These are phyloP conservation scores for Eutrigla gurnardus DNA, from an alignment of 2,797 vertebrate species.

Conservation along the genomic window DNA sequence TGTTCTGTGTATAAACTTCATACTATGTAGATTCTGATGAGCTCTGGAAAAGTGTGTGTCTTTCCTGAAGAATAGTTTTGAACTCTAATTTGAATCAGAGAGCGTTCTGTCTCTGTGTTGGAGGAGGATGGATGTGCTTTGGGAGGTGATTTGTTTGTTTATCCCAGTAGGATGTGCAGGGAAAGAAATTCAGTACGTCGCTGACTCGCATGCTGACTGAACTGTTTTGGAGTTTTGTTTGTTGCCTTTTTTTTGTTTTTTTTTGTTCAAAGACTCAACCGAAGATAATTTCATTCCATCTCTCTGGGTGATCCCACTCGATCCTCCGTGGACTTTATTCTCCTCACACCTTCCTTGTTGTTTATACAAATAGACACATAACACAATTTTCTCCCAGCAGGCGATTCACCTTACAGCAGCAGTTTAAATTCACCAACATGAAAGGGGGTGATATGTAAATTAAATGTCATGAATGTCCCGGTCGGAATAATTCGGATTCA, in stretches of 20 bases:
- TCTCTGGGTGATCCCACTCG: slow-evolving; percentile 7
- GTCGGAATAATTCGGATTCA: too few species aligned
- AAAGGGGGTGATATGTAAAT: too few species aligned
- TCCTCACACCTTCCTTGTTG: slow-evolving; percentile 19
- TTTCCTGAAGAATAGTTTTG: too few species aligned
- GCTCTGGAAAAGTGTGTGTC: too few species aligned
- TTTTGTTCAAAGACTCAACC: background rate
- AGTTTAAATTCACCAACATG: background rate
- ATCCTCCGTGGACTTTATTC: background rate
- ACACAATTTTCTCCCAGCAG: background rate
- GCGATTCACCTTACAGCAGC: background rate
- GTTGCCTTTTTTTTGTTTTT: too few species aligned
- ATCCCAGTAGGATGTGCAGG: background rate
- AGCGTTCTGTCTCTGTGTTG: background rate
- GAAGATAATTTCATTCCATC: slow-evolving; percentile 4
- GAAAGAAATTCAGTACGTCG: slow-evolving; percentile 5
- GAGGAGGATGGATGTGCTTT: background rate
- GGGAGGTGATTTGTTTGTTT: background rate
- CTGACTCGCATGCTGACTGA: background rate
- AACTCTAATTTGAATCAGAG: background rate
- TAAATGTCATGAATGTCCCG: too few species aligned
- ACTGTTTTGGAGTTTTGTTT: background rate
- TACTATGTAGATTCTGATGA: background rate
- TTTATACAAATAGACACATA: slow-evolving; percentile 21
- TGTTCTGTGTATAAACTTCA: background rate